Conservation (phyloP, 2,797 vertebrate species). For the Sus cebifrons region DNA sequence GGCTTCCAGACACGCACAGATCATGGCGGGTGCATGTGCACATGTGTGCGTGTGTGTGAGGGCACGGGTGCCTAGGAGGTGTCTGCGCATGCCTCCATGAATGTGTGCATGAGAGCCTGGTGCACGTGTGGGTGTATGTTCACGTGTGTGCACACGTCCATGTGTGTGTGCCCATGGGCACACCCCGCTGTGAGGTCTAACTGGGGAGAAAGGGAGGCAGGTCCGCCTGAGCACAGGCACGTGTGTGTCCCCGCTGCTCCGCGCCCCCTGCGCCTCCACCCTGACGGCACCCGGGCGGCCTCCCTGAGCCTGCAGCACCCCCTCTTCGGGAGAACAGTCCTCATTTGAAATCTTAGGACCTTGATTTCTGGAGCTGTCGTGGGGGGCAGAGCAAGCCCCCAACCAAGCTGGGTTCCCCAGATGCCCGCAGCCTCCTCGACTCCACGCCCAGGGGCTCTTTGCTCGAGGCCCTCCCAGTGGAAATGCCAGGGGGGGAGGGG, state of each 20-base stretch:
- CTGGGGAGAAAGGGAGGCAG: background rate
- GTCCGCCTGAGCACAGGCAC: fast-evolving
- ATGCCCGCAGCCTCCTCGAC: background rate
- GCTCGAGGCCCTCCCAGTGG: background rate
- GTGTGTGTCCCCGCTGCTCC: fast-evolving
- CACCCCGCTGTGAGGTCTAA: fast-evolving
- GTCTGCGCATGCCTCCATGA: too few species aligned
- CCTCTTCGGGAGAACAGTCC: background rate
- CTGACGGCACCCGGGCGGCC: fast-evolving
- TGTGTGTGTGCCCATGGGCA: fast-evolving
- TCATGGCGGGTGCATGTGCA: fast-evolving
- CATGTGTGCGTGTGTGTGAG: too few species aligned
- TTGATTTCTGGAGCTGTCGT: background rate
- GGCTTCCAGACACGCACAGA: background rate
- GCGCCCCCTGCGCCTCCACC: fast-evolving
- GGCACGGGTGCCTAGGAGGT: too few species aligned
- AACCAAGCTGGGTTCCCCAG: background rate
- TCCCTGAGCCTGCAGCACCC: too few species aligned
- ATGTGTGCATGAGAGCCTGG: too few species aligned
- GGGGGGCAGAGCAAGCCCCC: background rate
- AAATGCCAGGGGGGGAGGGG: background rate
- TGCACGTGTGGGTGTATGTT: background rate
- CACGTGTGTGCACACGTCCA: fast-evolving
- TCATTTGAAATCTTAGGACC: background rate
- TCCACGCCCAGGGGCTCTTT: background rate